Conservation (phyloP, 2,888 invertebrate species). For the Amblyjoppa fuscipennis region DNA sequence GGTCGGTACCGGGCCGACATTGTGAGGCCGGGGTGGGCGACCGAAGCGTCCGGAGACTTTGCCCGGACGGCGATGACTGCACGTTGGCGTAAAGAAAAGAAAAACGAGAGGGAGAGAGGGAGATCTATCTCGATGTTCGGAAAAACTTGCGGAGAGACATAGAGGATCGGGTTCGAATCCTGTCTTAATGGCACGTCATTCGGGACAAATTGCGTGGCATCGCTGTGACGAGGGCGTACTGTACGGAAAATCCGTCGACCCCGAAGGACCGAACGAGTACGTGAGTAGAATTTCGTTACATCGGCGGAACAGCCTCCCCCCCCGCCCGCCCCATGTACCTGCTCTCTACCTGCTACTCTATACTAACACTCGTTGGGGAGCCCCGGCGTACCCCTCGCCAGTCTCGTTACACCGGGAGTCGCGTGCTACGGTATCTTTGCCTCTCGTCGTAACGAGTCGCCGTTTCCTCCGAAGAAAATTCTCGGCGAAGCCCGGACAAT, state of each 20-base stretch:
- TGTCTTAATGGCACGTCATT: conserved; percentile 77
- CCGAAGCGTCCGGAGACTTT: conserved; percentile 23
- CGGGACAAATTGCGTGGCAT: conserved; percentile 77
- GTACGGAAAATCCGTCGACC: conserved; percentile 28
- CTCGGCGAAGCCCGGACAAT: conserved; percentile 15
- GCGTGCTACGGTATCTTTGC: conserved; percentile 37
- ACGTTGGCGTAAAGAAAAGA: background rate
- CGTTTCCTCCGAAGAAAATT: conserved; percentile 28
- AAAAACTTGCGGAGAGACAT: conserved; percentile 54
- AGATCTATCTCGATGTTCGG: conserved; percentile 40
- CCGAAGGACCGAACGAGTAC: conserved; percentile 74
- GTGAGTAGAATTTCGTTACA: conserved; percentile 78
- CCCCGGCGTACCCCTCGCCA: conserved; percentile 18
- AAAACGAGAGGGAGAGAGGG: conserved; percentile 23
- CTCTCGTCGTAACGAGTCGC: conserved; percentile 53
- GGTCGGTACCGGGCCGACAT: conserved; percentile 42
- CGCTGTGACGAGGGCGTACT: conserved; percentile 64
- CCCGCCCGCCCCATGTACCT: conserved; percentile 51
- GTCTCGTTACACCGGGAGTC: conserved; percentile 54
- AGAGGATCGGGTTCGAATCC: conserved; percentile 72
- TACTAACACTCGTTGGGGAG: conserved; percentile 41
- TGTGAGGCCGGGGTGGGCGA: conserved; percentile 4
- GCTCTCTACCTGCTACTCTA: conserved; percentile 49
- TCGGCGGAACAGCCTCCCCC: conserved; percentile 54
- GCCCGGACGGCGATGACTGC: conserved; percentile 15